These are phyloP conservation scores for Meteorus sp. DNA, from an alignment of 1,140 invertebrate genomes.

Conservation along the genomic window DNA sequence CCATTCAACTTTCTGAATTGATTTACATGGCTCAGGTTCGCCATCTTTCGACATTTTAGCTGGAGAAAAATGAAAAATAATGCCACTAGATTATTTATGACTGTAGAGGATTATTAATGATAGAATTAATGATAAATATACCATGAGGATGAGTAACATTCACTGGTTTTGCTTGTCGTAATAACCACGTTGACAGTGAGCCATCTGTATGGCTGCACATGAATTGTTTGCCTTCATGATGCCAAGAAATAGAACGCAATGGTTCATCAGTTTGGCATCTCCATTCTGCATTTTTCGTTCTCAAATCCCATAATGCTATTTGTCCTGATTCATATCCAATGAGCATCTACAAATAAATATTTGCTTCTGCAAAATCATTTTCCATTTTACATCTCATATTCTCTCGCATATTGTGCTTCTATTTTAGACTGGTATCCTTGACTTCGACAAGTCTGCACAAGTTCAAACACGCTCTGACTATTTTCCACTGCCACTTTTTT, in stretches of 20 bases:
- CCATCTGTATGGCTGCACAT: conserved; percentile 96
- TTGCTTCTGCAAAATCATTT: not conserved
- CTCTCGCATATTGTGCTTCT: too few species aligned
- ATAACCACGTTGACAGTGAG: conserved; percentile 89
- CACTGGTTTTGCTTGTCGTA: conserved; percentile 76
- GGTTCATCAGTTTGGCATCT: conserved; percentile 79
- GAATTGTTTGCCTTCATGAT: conserved; percentile 97
- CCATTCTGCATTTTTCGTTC: conserved; percentile 77
- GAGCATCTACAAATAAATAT: conserved; percentile 71
- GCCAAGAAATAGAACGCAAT: conserved; percentile 89
- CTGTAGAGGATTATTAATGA: too few species aligned
- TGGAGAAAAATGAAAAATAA: conserved; percentile 53
- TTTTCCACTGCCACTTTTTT: too few species aligned
- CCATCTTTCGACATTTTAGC: conserved; percentile 88
- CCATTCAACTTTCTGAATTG: conserved; percentile 95
- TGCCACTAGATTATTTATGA: too few species aligned
- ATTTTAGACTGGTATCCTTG: too few species aligned
- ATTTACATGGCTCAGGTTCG: conserved; percentile 84
- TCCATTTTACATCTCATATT: too few species aligned
- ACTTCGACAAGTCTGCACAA: too few species aligned
- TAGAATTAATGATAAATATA: too few species aligned
- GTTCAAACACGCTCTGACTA: too few species aligned
- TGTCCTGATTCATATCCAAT: conserved; percentile 96
- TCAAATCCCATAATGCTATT: conserved; percentile 95
- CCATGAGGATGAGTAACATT: conserved; percentile 89